Conservation (phyloP, 2,113 vertebrate genomes). For the Ailurus styani region DNA sequence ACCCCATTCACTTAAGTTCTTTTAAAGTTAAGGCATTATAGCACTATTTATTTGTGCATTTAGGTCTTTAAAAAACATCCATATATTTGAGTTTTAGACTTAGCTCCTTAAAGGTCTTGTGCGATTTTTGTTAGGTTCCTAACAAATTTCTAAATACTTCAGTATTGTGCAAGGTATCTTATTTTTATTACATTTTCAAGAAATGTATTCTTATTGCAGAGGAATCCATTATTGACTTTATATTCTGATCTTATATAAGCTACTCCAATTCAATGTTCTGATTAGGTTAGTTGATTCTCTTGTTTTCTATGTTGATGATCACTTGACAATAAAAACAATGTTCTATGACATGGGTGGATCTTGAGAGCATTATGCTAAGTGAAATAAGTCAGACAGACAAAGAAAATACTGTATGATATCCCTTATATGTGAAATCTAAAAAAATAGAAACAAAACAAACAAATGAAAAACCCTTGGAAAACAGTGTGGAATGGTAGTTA, state of each 20-base stretch:
- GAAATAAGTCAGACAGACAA: not conserved
- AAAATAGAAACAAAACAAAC: not conserved
- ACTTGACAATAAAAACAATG: not conserved
- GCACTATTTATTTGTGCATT: not conserved
- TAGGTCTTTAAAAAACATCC: not conserved
- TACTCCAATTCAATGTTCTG: not conserved
- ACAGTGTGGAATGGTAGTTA: not conserved
- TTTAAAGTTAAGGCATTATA: not conserved
- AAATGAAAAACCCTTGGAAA: not conserved
- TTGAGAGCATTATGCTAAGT: not conserved
- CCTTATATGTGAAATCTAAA: not conserved
- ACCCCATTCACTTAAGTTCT: not conserved
- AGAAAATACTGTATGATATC: not conserved
- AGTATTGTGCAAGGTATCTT: not conserved
- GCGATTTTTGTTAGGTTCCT: not conserved
- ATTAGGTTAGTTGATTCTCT: not conserved
- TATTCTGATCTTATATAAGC: not conserved
- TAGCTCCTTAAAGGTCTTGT: not conserved
- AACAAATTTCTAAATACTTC: not conserved
- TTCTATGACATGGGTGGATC: not conserved
- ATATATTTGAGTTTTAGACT: not conserved
- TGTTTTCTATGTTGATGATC: not conserved
- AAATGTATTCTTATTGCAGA: not conserved
- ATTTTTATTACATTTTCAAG: slow-evolving; percentile 17
- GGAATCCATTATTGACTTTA: not conserved